Evolutionary conservation across 2,888 invertebrate species (phyloP), one percentile per base, ranked within the genome.

Genomic region (Mesorhabditis belari): DNA sequence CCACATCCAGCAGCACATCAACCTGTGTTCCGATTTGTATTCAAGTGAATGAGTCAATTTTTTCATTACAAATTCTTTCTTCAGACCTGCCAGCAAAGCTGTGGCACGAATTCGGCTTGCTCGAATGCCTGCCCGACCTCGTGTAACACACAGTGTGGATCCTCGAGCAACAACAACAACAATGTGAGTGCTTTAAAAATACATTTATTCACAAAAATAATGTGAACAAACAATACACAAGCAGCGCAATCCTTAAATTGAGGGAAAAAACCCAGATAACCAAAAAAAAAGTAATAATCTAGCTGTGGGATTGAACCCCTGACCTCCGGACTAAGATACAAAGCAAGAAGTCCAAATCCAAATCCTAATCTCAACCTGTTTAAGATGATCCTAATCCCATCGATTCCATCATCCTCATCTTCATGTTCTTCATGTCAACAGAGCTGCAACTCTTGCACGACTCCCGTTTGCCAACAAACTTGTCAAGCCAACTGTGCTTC

Each of bases 1-100:
- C 62, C 63, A 61, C 63, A 57, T 60, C 60, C 63, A 54, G 24
- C 19, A 59, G 60, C 29, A 17, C 17, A 3, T 44, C 49, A 23
- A 55, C 17, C 27, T 35, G 35, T 17, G 35, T 35, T 17, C 35
- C 35, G 17, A 35, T 35, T 17, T 35, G 35, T 35, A 35, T 35
- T 35, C 35, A 35, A 17, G 35, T 35, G 35, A 35, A 12, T 35
- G 6, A 35, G 35, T 12, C 6, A 35, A 35, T 17, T 17, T 6
- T 12, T 12, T 35, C 17, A 17, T 17, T 35, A 6, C 6, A 35
- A 35, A 35, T 12, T n/a, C n/a, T 35, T 6, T 17, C 6, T 35
- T 35, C 35, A 35, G 35, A 35, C 35, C 17, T 35, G 35, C 35
- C 35, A 35, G 35, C 35, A 35, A 17, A 35, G 35, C 35, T 35